phyloP scores from a whole-genome alignment of 2,797 vertebrate species.

The Scleropages formosus region DNA sequence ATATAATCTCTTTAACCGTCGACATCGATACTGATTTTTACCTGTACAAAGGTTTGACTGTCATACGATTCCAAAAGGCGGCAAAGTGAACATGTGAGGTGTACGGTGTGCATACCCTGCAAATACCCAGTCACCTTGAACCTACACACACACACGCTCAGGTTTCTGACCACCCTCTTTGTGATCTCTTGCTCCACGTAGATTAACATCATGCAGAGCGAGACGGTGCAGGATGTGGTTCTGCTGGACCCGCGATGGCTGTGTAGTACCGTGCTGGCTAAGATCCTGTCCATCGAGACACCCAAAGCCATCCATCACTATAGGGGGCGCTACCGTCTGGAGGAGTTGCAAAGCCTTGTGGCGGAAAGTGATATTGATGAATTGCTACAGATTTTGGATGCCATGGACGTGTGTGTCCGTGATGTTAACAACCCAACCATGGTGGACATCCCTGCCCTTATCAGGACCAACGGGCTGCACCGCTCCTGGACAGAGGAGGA shows the following conservation, averaged over 20 bases:
- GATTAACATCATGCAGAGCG: conserved; percentile 98
- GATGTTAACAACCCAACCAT: conserved; percentile 86
- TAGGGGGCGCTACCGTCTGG: conserved; percentile 89
- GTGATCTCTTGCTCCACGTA: conserved; percentile 51
- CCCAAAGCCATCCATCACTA: conserved; percentile 97
- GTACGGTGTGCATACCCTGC: no score
- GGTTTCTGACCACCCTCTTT: background rate
- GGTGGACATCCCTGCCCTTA: conserved; percentile 94
- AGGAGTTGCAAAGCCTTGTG: conserved; percentile 89
- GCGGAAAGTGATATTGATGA: conserved; percentile 91
- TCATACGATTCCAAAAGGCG: background rate
- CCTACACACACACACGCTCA: background rate
- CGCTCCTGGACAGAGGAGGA: conserved; percentile 94
- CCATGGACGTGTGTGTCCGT: conserved; percentile 94
- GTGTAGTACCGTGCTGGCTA: conserved; percentile 84
- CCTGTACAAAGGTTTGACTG: background rate
- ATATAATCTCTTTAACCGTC: no score
- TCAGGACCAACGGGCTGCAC: conserved; percentile 89
- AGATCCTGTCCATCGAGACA: conserved; percentile 87
- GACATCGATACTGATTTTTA: no score
- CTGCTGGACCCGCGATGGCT: conserved; percentile 96
- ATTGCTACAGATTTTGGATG: conserved; percentile 91
- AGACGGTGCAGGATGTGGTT: conserved; percentile 95
- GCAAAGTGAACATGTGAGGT: background rate
- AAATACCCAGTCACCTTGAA: no score